These are phyloP conservation scores for Cordilura impudica DNA, from an alignment of 2,888 invertebrate genomes.

Conservation along the genomic window DNA sequence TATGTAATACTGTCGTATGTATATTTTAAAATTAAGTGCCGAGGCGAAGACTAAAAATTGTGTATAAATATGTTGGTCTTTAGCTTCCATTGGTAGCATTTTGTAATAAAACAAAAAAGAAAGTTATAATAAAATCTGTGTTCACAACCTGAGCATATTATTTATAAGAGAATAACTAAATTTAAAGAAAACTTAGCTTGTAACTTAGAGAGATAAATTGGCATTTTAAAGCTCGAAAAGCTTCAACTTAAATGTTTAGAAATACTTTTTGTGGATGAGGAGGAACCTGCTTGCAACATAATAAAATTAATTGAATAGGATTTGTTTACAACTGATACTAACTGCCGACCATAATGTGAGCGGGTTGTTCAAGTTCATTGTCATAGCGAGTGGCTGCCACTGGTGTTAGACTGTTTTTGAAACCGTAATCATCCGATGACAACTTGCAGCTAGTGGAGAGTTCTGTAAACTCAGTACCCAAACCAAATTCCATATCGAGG, in stretches of 20 bases:
- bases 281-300: conserved; percentile 24
- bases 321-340: conserved; percentile 77
- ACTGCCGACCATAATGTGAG: conserved; percentile 80
- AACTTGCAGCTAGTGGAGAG: conserved; percentile 79
- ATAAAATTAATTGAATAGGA: conserved; percentile 7
- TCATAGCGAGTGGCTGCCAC: conserved; percentile 74
- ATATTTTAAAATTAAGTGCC: too few relatives aligned
- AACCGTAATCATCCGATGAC: conserved; percentile 79
- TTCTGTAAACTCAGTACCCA: conserved; percentile 79
- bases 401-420: conserved; percentile 77
- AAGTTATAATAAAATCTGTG: conserved; percentile 45
- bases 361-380: conserved; percentile 80
- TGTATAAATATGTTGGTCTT: not conserved
- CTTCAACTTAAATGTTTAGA: conserved; percentile 65
- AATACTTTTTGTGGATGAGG: conserved; percentile 56
- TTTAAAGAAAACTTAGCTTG: conserved; percentile 11
- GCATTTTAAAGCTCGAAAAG: conserved; percentile 44
- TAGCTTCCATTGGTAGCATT: conserved; percentile 19
- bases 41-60: too few relatives aligned
- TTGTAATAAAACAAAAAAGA: conserved; percentile 4
- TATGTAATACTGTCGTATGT: too few relatives aligned
- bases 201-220: conserved; percentile 61
- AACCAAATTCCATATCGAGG: conserved; percentile 79
- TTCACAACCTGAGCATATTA: conserved; percentile 77
- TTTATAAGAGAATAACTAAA: conserved; percentile 31